These are phyloP conservation scores for Astyanax mexicanus DNA, from an alignment of 2,797 vertebrate species.

Conservation along the genomic window DNA sequence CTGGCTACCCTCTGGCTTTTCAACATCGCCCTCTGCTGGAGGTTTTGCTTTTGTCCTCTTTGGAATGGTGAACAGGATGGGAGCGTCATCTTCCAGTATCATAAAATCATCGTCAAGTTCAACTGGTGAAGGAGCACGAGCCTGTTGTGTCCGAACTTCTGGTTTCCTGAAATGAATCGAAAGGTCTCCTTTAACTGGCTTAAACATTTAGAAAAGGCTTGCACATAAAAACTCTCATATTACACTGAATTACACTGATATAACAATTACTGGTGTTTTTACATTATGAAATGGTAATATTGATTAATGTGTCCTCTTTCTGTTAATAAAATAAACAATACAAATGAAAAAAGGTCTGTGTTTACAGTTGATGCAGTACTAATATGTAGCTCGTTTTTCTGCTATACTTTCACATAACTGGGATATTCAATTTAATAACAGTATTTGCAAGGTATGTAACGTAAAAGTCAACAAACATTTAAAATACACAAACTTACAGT, in stretches of 20 bases:
- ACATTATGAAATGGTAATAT: too few relatives aligned
- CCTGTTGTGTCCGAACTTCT: neutral
- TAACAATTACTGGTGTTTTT: too few relatives aligned
- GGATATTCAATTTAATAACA: too few relatives aligned
- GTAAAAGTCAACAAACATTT: too few relatives aligned
- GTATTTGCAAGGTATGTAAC: too few relatives aligned
- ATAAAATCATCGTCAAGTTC: constrained; percentile 77
- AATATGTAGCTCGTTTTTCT: too few relatives aligned
- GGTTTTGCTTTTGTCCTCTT: constrained; percentile 53
- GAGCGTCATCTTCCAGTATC: constrained; percentile 75
- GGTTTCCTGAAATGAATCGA: constrained; percentile 53
- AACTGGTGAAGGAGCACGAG: constrained; percentile 48
- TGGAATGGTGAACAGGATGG: constrained; percentile 68
- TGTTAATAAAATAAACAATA: too few relatives aligned
- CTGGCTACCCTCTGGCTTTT: neutral
- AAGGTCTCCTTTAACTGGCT: neutral
- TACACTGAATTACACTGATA: too few relatives aligned
- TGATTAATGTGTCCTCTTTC: too few relatives aligned
- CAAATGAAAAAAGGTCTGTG: too few relatives aligned
- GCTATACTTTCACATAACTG: too few relatives aligned
- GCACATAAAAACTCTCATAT: neutral
- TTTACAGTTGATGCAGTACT: too few relatives aligned
- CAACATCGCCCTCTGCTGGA: neutral
- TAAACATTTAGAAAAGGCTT: neutral
- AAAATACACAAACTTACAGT: constrained; percentile 68